Conservation (phyloP, 2,888 invertebrate species). For the Glyphotaelius pellucidus region DNA sequence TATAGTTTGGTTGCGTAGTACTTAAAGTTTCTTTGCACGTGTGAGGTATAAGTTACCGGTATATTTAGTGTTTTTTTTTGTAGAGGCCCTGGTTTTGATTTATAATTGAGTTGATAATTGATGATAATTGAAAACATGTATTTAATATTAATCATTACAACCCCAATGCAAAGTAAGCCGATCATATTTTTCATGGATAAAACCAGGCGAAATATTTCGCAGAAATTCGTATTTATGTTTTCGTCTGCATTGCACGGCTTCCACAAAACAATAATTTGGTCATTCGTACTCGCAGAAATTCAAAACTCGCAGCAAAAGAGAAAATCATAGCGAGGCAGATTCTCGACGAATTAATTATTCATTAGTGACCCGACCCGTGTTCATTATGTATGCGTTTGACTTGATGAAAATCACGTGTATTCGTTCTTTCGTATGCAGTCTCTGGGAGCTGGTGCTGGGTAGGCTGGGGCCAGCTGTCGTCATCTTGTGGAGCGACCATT, state of each 20-base stretch:
- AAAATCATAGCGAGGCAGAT: not conserved
- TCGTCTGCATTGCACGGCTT: not conserved
- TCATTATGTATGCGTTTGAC: not conserved
- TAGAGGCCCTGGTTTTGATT: too few relatives aligned
- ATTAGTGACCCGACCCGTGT: not conserved
- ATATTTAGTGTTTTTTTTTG: too few relatives aligned
- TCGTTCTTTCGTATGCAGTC: not conserved
- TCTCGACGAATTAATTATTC: not conserved
- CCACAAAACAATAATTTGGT: not conserved
- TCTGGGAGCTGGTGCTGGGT: too few relatives aligned
- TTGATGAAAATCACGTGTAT: not conserved
- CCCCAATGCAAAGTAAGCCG: not conserved
- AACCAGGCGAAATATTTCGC: not conserved
- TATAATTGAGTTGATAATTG: too few relatives aligned
- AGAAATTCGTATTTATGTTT: not conserved
- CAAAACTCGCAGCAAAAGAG: not conserved
- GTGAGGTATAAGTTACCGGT: too few relatives aligned
- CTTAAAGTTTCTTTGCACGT: too few relatives aligned
- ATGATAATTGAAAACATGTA: too few relatives aligned
- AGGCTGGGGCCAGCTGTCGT: not conserved
- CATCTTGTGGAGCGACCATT: not conserved
- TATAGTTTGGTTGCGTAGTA: too few relatives aligned
- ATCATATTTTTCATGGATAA: not conserved
- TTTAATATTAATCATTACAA: not conserved
- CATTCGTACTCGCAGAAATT: not conserved